These are phyloP conservation scores for Merodon equestris DNA, from an alignment of 2,888 invertebrate species.

Conservation along the genomic window DNA sequence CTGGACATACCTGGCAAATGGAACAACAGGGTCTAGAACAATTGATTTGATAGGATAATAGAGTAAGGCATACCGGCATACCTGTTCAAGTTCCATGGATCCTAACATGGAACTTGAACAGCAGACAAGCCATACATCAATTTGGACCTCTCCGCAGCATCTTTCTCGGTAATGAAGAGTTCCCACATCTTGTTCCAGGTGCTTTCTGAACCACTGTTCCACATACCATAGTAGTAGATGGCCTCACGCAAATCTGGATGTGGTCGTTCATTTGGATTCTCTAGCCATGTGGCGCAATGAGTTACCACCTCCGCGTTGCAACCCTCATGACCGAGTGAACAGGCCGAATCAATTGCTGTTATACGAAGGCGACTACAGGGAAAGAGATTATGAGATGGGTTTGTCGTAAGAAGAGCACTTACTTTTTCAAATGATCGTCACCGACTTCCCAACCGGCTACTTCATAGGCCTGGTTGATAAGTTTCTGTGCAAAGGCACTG, in stretches of 20 bases:
- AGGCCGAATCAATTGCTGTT: conserved; percentile 84
- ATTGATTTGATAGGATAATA: background rate
- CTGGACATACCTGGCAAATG: conserved; percentile 82
- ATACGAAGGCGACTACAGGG: conserved; percentile 83
- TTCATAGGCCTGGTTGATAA: conserved; percentile 82
- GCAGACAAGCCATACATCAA: conserved; percentile 87
- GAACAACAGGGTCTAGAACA: too few species aligned
- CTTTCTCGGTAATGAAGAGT: conserved; percentile 85
- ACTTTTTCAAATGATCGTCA: conserved; percentile 79
- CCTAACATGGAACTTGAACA: conserved; percentile 82
- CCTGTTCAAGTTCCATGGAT: conserved; percentile 84
- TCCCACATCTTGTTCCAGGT: conserved; percentile 89
- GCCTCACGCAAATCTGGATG: conserved; percentile 84
- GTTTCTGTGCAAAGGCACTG: conserved; percentile 82
- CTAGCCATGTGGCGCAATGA: conserved; percentile 83
- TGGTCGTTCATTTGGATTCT: conserved; percentile 77
- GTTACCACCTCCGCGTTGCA: conserved; percentile 82
- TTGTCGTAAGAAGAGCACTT: background rate
- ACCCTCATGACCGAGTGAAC: conserved; percentile 82
- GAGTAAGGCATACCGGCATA: conserved; percentile 81
- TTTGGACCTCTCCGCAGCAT: conserved; percentile 89
- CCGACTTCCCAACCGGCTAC: conserved; percentile 83
- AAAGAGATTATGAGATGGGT: background rate
- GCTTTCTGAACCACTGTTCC: conserved; percentile 80
- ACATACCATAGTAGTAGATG: conserved; percentile 87